Base-by-base conservation (phyloP, 1,140 invertebrate species). In the Calephelis nemesis region DNA sequence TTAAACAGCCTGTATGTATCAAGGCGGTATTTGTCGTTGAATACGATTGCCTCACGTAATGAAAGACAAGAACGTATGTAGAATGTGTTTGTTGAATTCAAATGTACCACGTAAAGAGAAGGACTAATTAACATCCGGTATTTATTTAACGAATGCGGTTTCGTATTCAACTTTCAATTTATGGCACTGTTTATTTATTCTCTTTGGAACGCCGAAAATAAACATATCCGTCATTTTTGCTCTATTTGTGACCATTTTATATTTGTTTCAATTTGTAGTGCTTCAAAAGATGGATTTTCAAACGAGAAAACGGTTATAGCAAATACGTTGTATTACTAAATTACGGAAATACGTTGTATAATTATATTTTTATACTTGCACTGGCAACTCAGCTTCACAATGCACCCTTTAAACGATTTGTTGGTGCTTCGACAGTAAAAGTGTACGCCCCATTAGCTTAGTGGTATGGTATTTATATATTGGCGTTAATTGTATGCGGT, bases 151-250 rank as follows among this genome's bases (percentile, higher is more conserved):
- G 10, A 30, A 15, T 58, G 52, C 52, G 30, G 30, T 58, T 58
- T 58, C 52, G 52, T 58, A 58, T 58, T 58, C 52, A 58, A 58
- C 19, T 58, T 58, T 58, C 52, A 58, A 58, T 58, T 58, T 58
- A 58, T 58, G 39, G 52, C 52, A 58, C 9, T 60, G 54, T 60
- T 60, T 60, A 19, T 60, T 60, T 60, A 60, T 60, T 60, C 54
- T 60, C 30, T 60, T 60, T 60, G 54, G 39, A 58, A 58, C 52
- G 15, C 15, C 54, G 12, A 60, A 60, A 60, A 60, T 60, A 60
- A 60, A 60, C 54, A 4, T 40, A 60, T 60, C 7, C 30, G 30
- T 60, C 30, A 60, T 45, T 60, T 60, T 60, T 60, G 54, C 39
- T 7, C 49, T 60, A 10, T 60, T 60, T 60, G 42, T 8, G 1